Percentiles rank a stretch among this genome's conserved stretches.
These are phyloP conservation scores for Drosophila paucipuncta DNA, from an alignment of 2,888 invertebrate species.

Conservation along the genomic window DNA sequence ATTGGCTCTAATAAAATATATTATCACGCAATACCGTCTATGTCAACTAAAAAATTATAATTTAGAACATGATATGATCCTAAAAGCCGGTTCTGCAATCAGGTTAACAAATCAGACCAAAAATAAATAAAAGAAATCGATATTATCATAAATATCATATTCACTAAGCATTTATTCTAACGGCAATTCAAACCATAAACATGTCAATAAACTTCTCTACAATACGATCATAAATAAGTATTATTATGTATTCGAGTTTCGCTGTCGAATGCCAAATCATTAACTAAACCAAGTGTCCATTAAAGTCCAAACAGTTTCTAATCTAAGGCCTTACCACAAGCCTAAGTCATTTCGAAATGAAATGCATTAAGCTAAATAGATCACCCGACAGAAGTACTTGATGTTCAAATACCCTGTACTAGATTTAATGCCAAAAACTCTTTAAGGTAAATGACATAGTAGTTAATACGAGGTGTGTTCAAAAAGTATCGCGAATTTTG, in stretches of 20 bases:
- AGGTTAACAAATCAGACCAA: constrained; percentile 28
- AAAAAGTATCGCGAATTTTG: no score
- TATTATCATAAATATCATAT: constrained; percentile 30
- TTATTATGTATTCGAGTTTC: constrained; percentile 7
- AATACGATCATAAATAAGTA: constrained; percentile 34
- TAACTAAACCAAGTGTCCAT: not conserved
- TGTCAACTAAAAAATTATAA: constrained; percentile 9
- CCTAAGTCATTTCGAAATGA: not conserved
- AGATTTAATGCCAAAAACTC: no score
- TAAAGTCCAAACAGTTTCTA: constrained; percentile 8
- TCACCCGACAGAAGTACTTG: not conserved
- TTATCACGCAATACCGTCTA: not conserved
- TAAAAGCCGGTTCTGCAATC: constrained; percentile 36
- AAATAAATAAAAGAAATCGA: not conserved
- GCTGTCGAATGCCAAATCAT: constrained; percentile 7
- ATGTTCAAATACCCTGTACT: not conserved
- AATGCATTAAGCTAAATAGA: not conserved
- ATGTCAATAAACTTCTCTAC: constrained; percentile 37
- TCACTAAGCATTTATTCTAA: constrained; percentile 35
- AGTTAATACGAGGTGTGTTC: no score
- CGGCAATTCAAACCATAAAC: constrained; percentile 34
- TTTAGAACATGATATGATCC: not conserved
- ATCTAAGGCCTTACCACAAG: not conserved
- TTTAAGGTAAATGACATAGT: not conserved
- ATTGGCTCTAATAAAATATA: constrained; percentile 36